Conservation (phyloP, 1,140 invertebrate species). For the Berghia stephanieae region DNA sequence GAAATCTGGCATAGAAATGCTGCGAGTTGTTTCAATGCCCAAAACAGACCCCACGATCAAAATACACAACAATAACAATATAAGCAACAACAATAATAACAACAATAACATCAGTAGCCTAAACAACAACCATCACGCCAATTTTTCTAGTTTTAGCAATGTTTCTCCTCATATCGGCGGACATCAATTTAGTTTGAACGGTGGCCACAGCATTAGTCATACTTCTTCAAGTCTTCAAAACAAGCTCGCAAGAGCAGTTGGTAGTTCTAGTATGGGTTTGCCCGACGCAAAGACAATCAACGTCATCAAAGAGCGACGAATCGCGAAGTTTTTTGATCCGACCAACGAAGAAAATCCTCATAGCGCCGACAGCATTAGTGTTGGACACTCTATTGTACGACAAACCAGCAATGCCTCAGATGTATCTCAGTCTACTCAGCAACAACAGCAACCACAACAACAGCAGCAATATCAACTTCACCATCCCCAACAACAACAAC, state of each 20-base stretch:
- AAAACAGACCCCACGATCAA: too few relatives aligned
- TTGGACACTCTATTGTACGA: not conserved
- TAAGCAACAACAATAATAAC: conserved; percentile 16
- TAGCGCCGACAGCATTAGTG: conserved; percentile 25
- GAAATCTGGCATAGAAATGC: conserved; percentile 60
- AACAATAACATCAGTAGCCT: conserved; percentile 19
- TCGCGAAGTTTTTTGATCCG: conserved; percentile 60
- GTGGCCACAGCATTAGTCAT: too few relatives aligned
- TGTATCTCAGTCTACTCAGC: not conserved
- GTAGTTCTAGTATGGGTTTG: too few relatives aligned
- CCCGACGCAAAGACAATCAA: conserved; percentile 57
- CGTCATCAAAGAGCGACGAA: conserved; percentile 59
- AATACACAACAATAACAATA: conserved; percentile 23
- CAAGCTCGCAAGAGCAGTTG: too few relatives aligned
- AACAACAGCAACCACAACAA: too few relatives aligned
- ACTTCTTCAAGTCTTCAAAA: too few relatives aligned
- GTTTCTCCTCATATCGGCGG: too few relatives aligned
- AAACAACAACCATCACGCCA: conserved; percentile 42
- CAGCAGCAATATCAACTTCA: too few relatives aligned
- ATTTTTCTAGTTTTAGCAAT: not conserved
- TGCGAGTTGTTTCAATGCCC: too few relatives aligned
- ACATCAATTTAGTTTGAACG: too few relatives aligned
- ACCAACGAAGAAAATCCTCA: conserved; percentile 46
- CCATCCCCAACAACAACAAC: too few relatives aligned
- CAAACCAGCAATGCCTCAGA: conserved; percentile 33